phyloP scores from a whole-genome alignment of 1,140 invertebrate species.

The Olivierus martensii region DNA sequence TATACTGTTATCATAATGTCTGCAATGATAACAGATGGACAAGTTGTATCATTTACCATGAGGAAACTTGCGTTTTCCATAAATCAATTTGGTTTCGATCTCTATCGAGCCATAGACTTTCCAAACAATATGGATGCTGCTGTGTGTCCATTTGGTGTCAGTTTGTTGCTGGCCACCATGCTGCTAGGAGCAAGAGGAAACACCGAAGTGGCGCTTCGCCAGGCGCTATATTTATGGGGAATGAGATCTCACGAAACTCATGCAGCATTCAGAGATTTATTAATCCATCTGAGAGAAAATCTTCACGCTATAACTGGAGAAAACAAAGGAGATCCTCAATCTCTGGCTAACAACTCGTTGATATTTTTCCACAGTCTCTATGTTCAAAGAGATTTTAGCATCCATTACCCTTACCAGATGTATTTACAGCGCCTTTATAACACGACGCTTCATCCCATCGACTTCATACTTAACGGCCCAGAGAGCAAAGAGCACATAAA shows the following conservation, averaged over 20 bases:
- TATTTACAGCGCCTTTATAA: conserved; percentile 22
- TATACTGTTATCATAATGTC: no score
- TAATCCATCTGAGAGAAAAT: conserved; percentile 21
- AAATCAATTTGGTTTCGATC: conserved; percentile 25
- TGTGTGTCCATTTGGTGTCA: conserved; percentile 24
- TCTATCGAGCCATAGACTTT: conserved; percentile 19
- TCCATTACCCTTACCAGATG: conserved; percentile 23
- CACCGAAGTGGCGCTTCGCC: conserved; percentile 17
- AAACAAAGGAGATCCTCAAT: conserved; percentile 3
- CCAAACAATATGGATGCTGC: conserved; percentile 14
- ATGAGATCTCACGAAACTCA: conserved; percentile 23
- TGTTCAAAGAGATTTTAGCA: conserved; percentile 21
- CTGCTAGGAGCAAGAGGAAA: conserved; percentile 20
- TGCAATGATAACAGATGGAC: no score
- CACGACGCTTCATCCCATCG: conserved; percentile 21
- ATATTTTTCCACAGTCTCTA: conserved; percentile 21
- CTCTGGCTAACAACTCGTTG: conserved; percentile 4
- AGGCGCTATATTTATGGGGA: conserved; percentile 23
- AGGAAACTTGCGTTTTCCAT: conserved; percentile 22
- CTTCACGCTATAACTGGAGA: conserved; percentile 14
- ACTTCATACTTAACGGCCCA: conserved; percentile 22
- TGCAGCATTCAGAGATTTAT: conserved; percentile 21
- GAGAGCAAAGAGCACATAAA: conserved; percentile 28
- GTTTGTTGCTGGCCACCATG: conserved; percentile 22
- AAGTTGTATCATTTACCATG: conserved; percentile 19